Evolutionary conservation across 2,888 invertebrate species (phyloP).

Genomic region (Calameuta idolon): DNA sequence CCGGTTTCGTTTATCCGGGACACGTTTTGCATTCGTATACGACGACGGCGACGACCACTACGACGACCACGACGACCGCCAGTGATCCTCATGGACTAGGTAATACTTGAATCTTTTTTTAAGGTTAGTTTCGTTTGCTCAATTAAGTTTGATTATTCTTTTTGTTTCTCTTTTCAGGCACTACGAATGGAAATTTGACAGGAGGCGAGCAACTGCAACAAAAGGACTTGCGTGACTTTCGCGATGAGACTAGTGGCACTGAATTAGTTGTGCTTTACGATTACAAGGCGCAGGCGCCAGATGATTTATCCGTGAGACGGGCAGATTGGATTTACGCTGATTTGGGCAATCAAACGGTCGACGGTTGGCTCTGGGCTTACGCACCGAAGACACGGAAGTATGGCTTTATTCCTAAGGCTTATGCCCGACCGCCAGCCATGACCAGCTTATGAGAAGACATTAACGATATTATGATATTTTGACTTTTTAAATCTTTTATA

Average conservation of each 20-base stretch:
- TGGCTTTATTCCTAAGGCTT: slow-evolving; percentile 95
- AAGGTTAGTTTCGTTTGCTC: neutral
- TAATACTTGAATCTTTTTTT: slow-evolving; percentile 19
- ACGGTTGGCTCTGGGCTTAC: slow-evolving; percentile 96
- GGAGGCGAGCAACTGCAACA: slow-evolving; percentile 52
- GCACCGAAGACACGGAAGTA: slow-evolving; percentile 92
- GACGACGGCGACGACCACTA: slow-evolving; percentile 56
- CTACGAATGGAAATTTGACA: slow-evolving; percentile 52
- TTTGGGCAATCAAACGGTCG: slow-evolving; percentile 91
- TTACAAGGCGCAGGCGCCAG: slow-evolving; percentile 95
- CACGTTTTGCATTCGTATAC: slow-evolving; percentile 64
- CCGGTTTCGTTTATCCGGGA: slow-evolving; percentile 92
- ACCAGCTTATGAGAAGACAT: slow-evolving; percentile 77
- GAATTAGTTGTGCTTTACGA: slow-evolving; percentile 95
- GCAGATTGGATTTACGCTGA: slow-evolving; percentile 98
- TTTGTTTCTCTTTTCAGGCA: slow-evolving; percentile 37
- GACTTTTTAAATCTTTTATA: slow-evolving; percentile 46
- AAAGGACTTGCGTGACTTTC: slow-evolving; percentile 61
- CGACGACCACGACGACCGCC: slow-evolving; percentile 52
- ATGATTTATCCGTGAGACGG: slow-evolving; percentile 89
- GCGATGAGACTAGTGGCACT: slow-evolving; percentile 74
- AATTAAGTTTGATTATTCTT: neutral
- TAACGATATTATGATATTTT: slow-evolving; percentile 32
- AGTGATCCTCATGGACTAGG: slow-evolving; percentile 60
- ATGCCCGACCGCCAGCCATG: slow-evolving; percentile 92